Evolutionary conservation across 2,888 invertebrate genomes (phyloP).

Genomic region (Caenorhabditis sulstoni): DNA sequence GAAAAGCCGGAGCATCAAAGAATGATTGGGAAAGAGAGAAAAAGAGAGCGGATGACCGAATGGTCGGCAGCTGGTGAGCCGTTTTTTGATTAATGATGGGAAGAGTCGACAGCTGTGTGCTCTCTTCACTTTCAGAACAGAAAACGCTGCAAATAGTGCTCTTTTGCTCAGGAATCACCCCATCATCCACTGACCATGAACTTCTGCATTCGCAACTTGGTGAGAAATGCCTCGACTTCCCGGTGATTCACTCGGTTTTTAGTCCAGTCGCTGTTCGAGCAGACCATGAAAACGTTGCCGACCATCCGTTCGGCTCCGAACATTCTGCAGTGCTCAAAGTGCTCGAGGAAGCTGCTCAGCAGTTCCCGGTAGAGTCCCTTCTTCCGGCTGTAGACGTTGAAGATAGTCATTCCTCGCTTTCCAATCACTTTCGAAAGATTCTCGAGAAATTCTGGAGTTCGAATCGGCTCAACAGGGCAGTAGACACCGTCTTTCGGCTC

Average conservation of each 20-base stretch:
- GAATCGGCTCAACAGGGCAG: conserved; percentile 24
- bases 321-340: conserved; percentile 22
- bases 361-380: neutral
- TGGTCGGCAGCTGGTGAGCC: conserved; percentile 25
- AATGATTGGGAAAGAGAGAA: conserved; percentile 3
- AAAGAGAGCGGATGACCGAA: conserved; percentile 35
- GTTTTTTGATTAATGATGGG: conserved; percentile 44
- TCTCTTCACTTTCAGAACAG: conserved; percentile 17
- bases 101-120: conserved; percentile 8
- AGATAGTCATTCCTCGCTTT: conserved; percentile 24
- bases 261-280: conserved; percentile 3
- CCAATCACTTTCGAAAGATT: conserved; percentile 40
- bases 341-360: neutral
- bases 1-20: conserved; percentile 27
- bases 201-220: neutral
- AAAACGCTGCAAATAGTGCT: conserved; percentile 20
- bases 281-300: conserved; percentile 30
- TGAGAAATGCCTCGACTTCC: conserved; percentile 8
- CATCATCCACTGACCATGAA: conserved; percentile 20
- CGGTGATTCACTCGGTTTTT: conserved; percentile 7
- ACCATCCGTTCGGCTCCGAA: neutral
- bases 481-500: conserved; percentile 22
- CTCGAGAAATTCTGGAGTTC: conserved; percentile 29
- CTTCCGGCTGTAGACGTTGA: conserved; percentile 16
- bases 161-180: neutral